A percentile compares a stretch with the other conserved stretches of the same genome.
Conservation (phyloP, 2,113 vertebrate species). For the Neofelis nebulosa region DNA sequence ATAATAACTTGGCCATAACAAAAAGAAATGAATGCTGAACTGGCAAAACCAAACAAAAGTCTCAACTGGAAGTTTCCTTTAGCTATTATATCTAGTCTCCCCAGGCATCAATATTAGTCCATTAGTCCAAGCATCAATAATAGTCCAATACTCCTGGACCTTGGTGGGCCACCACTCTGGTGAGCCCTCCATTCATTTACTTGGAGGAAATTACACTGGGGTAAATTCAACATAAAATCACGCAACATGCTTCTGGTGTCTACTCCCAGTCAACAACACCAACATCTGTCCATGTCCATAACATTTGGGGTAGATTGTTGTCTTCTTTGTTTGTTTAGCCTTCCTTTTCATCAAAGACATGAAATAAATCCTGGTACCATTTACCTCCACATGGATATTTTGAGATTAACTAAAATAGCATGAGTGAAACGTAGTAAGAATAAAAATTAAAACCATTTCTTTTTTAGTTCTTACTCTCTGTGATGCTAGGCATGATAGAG, state of each 20-base stretch:
- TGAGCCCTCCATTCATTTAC: background rate
- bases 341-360: background rate
- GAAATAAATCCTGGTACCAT: background rate
- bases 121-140: no score
- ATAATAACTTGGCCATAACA: background rate
- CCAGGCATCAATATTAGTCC: no score
- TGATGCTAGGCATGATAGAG: background rate
- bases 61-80: background rate
- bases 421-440: background rate
- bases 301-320: background rate
- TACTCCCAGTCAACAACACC: background rate
- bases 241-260: background rate
- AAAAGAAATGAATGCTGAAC: background rate
- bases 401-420: constrained; percentile 8
- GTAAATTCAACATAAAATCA: background rate
- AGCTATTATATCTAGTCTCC: background rate
- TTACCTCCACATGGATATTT: background rate
- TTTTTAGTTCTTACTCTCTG: background rate
- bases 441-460: background rate
- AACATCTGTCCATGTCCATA: background rate
- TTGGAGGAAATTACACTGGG: background rate
- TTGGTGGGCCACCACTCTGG: accelerated
- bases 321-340: background rate
- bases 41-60: background rate
- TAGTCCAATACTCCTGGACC: background rate